Conservation (phyloP, 2,888 invertebrate species). For the Athripsodes cinereus region DNA sequence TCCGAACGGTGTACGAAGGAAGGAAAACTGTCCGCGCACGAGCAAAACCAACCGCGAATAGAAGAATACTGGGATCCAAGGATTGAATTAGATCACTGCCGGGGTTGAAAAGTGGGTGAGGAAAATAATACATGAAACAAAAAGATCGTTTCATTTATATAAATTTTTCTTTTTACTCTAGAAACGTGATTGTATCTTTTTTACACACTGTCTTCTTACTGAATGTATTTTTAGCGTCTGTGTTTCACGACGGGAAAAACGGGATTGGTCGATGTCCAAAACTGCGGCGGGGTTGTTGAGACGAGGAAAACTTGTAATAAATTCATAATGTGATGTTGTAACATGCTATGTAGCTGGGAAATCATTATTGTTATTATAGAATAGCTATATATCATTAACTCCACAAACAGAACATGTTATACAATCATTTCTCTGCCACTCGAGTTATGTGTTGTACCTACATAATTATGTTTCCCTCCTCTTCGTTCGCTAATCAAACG, state of each 20-base stretch:
- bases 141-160: too few relatives aligned
- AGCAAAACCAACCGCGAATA: slow-evolving; percentile 12
- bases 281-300: slow-evolving; percentile 19
- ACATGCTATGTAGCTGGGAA: background rate
- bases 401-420: too few relatives aligned
- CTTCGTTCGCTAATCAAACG: too few relatives aligned
- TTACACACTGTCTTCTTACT: background rate
- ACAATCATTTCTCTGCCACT: too few relatives aligned
- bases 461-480: too few relatives aligned
- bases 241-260: slow-evolving; percentile 37
- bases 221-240: background rate
- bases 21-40: slow-evolving; percentile 15
- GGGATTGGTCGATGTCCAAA: slow-evolving; percentile 58
- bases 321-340: slow-evolving; percentile 5
- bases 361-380: too few relatives aligned
- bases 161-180: too few relatives aligned
- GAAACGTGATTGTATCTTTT: too few relatives aligned
- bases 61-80: slow-evolving; percentile 14
- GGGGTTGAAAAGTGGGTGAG: background rate
- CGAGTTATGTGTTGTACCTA: too few relatives aligned
- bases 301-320: slow-evolving; percentile 14
- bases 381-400: too few relatives aligned
- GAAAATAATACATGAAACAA: background rate
- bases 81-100: slow-evolving; percentile 2
- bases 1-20: slow-evolving; percentile 14